Conservation (phyloP, 2,113 vertebrate species). For the Rhizomys pruinosus region DNA sequence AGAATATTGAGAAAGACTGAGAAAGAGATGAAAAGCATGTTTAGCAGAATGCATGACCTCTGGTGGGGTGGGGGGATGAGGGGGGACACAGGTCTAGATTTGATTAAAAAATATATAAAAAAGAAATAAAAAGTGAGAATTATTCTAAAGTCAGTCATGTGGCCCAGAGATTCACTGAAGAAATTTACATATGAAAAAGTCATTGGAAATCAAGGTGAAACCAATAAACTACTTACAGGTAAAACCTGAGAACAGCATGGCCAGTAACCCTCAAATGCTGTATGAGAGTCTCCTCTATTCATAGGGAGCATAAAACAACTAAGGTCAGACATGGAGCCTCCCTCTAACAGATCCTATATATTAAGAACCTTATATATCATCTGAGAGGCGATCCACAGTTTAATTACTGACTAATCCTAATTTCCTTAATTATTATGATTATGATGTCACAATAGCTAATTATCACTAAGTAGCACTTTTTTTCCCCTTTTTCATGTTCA, state of each 20-base stretch:
- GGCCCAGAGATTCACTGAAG: slow-evolving; percentile 19
- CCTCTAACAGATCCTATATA: background rate
- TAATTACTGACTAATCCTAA: slow-evolving; percentile 22
- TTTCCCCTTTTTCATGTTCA: background rate
- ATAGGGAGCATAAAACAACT: slow-evolving; percentile 1
- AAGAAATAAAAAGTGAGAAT: background rate
- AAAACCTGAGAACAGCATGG: slow-evolving; percentile 11
- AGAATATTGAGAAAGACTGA: too few relatives aligned
- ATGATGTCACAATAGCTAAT: background rate
- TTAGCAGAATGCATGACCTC: too few relatives aligned
- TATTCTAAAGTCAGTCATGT: slow-evolving; percentile 32
- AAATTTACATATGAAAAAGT: slow-evolving; percentile 71
- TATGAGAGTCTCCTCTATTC: background rate
- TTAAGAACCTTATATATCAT: background rate
- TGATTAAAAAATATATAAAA: too few relatives aligned
- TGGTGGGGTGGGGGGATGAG: too few relatives aligned
- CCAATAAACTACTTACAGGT: background rate
- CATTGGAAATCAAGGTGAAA: slow-evolving; percentile 54
- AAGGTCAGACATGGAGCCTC: background rate
- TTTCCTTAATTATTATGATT: slow-evolving; percentile 26
- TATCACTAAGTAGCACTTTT: slow-evolving; percentile 9
- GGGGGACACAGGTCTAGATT: too few relatives aligned
- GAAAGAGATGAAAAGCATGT: too few relatives aligned
- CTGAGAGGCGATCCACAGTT: background rate
- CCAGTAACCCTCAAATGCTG: background rate